phyloP scores from a whole-genome alignment of 2,113 vertebrate genomes.

The Cheilinus undulatus region DNA sequence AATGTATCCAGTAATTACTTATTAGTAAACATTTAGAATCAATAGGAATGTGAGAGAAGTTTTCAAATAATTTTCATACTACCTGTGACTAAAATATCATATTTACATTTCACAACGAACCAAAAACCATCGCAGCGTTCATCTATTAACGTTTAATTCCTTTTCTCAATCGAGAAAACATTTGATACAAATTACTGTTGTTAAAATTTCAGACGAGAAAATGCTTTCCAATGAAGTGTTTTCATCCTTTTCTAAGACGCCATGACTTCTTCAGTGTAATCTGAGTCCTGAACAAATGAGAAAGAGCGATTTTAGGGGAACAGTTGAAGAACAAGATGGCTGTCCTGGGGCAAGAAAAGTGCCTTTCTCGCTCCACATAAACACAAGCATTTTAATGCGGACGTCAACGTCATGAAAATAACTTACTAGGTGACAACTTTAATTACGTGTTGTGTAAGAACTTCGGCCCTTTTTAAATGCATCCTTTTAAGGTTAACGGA shows the following conservation, averaged over 20 bases:
- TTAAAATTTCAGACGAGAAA: too few species aligned
- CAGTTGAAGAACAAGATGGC: constrained; percentile 85
- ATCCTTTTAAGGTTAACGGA: constrained; percentile 18
- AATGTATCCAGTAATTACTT: not conserved
- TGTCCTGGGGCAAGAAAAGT: constrained; percentile 68
- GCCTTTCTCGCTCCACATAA: constrained; percentile 45
- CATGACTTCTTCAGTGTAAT: constrained; percentile 70
- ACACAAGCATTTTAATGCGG: constrained; percentile 24
- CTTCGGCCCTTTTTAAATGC: constrained; percentile 17
- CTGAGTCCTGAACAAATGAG: constrained; percentile 66
- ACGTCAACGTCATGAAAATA: not conserved
- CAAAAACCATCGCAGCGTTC: not conserved
- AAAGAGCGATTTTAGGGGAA: constrained; percentile 57
- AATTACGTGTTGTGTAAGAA: not conserved
- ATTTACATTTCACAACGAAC: not conserved
- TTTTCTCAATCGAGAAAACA: not conserved
- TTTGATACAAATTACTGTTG: not conserved
- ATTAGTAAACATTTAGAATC: not conserved
- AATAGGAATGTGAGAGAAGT: not conserved
- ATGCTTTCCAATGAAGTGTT: constrained; percentile 25
- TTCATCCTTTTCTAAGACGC: constrained; percentile 62
- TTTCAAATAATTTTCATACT: not conserved
- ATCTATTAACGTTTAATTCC: not conserved
- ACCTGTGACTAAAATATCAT: not conserved
- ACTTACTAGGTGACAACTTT: not conserved